These are phyloP conservation scores for Gopherus flavomarginatus DNA, from an alignment of 2,113 vertebrate genomes.

Conservation along the genomic window DNA sequence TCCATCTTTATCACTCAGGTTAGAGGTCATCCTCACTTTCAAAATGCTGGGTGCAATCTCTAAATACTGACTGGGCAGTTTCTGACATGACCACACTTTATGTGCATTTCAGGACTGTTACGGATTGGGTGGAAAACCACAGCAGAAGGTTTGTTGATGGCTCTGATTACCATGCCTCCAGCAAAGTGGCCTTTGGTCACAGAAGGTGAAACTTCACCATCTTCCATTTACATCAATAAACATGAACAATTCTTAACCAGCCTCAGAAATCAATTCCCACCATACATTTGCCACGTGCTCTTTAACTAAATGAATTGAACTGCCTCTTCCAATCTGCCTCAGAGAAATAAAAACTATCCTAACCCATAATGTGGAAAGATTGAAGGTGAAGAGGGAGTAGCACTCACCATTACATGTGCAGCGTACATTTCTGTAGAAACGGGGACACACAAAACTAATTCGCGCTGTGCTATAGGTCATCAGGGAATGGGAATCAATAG, in stretches of 20 bases:
- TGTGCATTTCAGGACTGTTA: slow-evolving; percentile 4
- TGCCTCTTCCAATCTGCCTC: slow-evolving; percentile 64
- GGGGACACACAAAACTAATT: slow-evolving; percentile 95
- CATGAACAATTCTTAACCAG: slow-evolving; percentile 24
- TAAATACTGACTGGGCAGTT: background rate
- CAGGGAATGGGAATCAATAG: slow-evolving; percentile 91
- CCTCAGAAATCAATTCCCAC: slow-evolving; percentile 64
- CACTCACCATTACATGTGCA: slow-evolving; percentile 95
- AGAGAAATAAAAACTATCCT: slow-evolving; percentile 53
- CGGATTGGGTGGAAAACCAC: background rate
- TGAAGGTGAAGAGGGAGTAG: background rate
- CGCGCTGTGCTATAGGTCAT: slow-evolving; percentile 93
- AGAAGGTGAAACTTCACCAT: slow-evolving; percentile 70
- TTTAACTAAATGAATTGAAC: slow-evolving; percentile 58
- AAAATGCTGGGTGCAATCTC: background rate
- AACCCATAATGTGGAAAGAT: background rate
- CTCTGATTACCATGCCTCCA: background rate
- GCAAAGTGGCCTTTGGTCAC: slow-evolving; percentile 41
- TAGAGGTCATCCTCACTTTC: background rate
- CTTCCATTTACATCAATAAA: slow-evolving; percentile 65
- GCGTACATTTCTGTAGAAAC: slow-evolving; percentile 91
- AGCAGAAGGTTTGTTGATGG: slow-evolving; percentile 7
- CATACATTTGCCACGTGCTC: slow-evolving; percentile 36
- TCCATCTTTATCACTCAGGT: background rate
- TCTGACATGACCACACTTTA: background rate